Conservation (phyloP, 37 sponge, comb jelly and placozoan genomes). For the Petrosia ficiformis region DNA sequence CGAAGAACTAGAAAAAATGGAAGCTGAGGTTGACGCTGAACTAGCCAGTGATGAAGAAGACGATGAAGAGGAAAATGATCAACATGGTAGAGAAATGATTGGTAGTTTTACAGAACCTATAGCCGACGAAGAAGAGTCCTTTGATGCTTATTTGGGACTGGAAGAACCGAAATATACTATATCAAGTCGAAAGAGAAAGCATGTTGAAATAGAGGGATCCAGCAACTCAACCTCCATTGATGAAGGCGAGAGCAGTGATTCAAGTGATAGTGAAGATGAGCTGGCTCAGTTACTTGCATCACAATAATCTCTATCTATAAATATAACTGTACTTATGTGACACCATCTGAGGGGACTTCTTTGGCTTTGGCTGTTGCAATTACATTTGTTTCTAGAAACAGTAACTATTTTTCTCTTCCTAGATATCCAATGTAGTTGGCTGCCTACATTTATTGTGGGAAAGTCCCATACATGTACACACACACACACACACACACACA, state of each 20-base stretch:
- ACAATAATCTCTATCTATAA: neutral
- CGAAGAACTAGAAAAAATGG: conserved; percentile 78
- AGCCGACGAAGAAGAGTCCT: conserved; percentile 10
- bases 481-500: too few relatives aligned
- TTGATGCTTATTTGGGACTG: conserved; percentile 21
- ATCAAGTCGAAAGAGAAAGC: conserved; percentile 9
- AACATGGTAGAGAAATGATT: conserved; percentile 5
- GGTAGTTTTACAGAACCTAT: conserved; percentile 1
- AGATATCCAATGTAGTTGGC: too few relatives aligned
- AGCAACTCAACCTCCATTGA: neutral
- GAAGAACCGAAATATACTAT: neutral
- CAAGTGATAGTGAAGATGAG: conserved; percentile 10
- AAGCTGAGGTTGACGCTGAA: conserved; percentile 80
- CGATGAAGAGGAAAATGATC: conserved; percentile 22
- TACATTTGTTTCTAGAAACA: too few relatives aligned
- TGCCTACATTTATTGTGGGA: too few relatives aligned
- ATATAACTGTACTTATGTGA: neutral
- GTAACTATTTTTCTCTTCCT: too few relatives aligned
- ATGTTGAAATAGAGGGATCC: neutral
- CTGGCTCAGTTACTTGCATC: neutral
- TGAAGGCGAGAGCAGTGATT: neutral
- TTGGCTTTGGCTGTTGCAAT: too few relatives aligned
- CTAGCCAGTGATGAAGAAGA: conserved; percentile 28
- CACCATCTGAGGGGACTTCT: too few relatives aligned
- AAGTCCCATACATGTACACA: too few relatives aligned